phyloP scores from a whole-genome alignment of 2,113 vertebrate species.

The Salminus brasiliensis region DNA sequence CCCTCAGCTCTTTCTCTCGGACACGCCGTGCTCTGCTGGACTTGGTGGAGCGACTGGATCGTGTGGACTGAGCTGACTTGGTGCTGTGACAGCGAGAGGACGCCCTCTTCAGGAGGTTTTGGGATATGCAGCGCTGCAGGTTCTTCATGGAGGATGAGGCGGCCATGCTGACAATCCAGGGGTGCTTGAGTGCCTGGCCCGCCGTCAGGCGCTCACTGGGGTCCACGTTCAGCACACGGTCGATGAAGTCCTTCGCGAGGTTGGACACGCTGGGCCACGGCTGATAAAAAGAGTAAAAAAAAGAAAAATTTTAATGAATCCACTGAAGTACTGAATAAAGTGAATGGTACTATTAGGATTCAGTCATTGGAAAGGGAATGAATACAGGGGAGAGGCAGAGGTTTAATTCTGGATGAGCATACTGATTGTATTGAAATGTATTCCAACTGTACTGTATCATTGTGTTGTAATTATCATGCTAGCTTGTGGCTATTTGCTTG shows the following conservation, averaged over 20 bases:
- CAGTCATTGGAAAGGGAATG: no score
- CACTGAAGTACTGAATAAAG: no score
- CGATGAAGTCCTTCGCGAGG: constrained; percentile 97
- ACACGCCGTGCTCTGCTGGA: constrained; percentile 94
- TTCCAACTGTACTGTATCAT: no score
- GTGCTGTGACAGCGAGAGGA: constrained; percentile 98
- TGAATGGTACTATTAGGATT: no score
- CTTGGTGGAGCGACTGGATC: constrained; percentile 93
- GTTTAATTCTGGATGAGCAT: no score
- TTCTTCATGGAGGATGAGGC: constrained; percentile 99
- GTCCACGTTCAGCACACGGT: constrained; percentile 93
- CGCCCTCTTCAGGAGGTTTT: constrained; percentile 94
- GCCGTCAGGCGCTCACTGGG: constrained; percentile 89
- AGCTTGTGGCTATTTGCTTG: no score
- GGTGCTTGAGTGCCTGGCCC: constrained; percentile 93
- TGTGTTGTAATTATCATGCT: no score
- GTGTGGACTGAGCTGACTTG: constrained; percentile 94
- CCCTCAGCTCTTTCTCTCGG: constrained; percentile 91
- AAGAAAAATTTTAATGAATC: neutral
- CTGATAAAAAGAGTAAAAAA: constrained; percentile 68
- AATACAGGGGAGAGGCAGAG: no score
- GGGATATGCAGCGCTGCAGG: constrained; percentile 95
- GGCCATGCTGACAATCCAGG: constrained; percentile 97
- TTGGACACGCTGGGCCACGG: constrained; percentile 98
- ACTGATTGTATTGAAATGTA: no score